phyloP scores from a whole-genome alignment of 1,140 invertebrate genomes.

The Phocides pigmalion region DNA sequence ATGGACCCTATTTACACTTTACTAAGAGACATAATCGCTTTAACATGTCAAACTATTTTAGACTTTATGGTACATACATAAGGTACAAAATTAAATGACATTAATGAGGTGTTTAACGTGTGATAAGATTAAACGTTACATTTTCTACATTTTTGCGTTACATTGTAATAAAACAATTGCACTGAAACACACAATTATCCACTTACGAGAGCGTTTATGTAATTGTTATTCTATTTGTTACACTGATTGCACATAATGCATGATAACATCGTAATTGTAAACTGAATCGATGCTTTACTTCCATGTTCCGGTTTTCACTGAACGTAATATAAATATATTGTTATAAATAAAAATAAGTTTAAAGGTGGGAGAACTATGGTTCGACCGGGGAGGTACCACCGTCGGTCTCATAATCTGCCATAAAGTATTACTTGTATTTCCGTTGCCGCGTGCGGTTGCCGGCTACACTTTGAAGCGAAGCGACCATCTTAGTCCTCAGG shows the following conservation, averaged over 20 bases:
- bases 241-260: background rate
- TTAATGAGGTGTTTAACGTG: background rate
- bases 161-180: constrained; percentile 22
- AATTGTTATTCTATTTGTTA: background rate
- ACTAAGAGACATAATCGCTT: constrained; percentile 1
- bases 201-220: background rate
- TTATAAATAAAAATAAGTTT: no score
- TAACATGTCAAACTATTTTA: background rate
- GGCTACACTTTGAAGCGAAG: no score
- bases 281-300: no score
- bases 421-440: no score
- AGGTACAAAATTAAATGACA: background rate
- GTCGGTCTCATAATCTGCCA: no score
- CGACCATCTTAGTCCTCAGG: no score
- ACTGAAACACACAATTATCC: constrained; percentile 8
- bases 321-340: no score
- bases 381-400: no score
- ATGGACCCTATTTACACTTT: constrained; percentile 47
- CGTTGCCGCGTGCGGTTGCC: no score
- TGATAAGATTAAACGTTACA: background rate
- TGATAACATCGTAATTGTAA: no score
- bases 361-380: no score
- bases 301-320: no score
- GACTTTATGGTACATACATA: background rate
- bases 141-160: constrained; percentile 29